Base-by-base conservation (phyloP, 37 sponge, comb jelly and placozoan genomes). In the Hexactinellida sp. region DNA sequence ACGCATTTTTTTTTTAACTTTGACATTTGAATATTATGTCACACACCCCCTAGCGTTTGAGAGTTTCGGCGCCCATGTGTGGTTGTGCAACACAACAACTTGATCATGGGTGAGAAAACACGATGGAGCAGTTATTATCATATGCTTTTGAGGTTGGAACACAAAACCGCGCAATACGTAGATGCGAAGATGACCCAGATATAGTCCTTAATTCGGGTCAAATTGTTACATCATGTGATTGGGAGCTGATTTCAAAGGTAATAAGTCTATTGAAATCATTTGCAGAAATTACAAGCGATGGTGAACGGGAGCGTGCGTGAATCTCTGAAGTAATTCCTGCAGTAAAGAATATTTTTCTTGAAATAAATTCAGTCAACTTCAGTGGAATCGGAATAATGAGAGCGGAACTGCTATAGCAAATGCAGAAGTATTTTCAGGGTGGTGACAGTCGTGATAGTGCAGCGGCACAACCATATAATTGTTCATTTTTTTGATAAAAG, bases 71-170 rank as follows among this genome's bases (percentile, higher is more conserved):
- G n/a, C n/a, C n/a, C n/a, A n/a, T n/a, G 76, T 7, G 76, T 3
- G 3, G 13, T 63, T 7, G 13, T 63, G 76, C 76, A 7, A 63
- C 76, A 63, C 76, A 63, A 63, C 76, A 63, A 63, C 76, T 23
- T 63, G 13, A 63, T 63, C 76, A 21, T 28, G 76, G 76, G 76
- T 21, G 76, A 63, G 76, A 63, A 63, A 63, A 63, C 76, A 63
- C 3, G 76, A 7, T 63, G 76, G 76, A n/a, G n/a, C n/a, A n/a
- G n/a, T n/a, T 41, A 41, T 41, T 41, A 41, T 41, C 47, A 41
- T 41, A 41, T 41, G 47, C 47, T 41, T 41, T 41, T 41, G 47
- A 41, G 47, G 13, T 41, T 41, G 47, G 10, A 41, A 41, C 47
- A 41, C 47, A 41, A 13, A 41, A 41, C 10, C 47, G 47, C 47